phyloP scores from a whole-genome alignment of 2,113 vertebrate genomes.

The Neodon shergylaensis region DNA sequence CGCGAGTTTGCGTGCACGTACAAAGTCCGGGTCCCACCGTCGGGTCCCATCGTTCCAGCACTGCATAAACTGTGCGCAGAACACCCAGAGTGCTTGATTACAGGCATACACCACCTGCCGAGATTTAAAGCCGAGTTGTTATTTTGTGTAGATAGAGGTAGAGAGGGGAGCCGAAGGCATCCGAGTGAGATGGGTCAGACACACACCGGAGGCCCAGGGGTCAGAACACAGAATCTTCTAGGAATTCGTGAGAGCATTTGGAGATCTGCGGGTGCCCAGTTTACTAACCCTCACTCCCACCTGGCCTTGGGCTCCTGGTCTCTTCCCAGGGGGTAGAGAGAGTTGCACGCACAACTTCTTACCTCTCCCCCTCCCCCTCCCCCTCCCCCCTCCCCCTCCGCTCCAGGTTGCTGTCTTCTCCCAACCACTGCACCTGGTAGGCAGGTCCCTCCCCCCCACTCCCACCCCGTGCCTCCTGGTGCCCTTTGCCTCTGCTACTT shows the following conservation, averaged over 20 bases:
- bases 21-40: not conserved
- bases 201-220: not conserved
- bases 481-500: conserved; percentile 43
- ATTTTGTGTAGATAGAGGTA: not conserved
- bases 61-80: not conserved
- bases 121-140: not conserved
- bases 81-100: not conserved
- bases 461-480: not conserved
- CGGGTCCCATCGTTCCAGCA: not conserved
- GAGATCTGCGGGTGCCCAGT: not conserved
- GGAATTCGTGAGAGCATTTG: not conserved
- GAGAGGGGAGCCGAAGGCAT: conserved; percentile 77
- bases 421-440: not conserved
- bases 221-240: not conserved
- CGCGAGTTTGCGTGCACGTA: too few relatives aligned
- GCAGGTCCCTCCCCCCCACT: not conserved
- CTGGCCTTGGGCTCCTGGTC: not conserved
- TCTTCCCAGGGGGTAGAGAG: not conserved
- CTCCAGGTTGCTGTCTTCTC: not conserved
- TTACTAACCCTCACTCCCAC: not conserved
- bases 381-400: conserved; percentile 46
- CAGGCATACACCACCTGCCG: not conserved
- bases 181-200: not conserved
- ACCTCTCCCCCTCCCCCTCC: not conserved
- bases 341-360: not conserved